These are phyloP conservation scores for Carassius auratus DNA, from an alignment of 2,113 vertebrate species.

Conservation along the genomic window DNA sequence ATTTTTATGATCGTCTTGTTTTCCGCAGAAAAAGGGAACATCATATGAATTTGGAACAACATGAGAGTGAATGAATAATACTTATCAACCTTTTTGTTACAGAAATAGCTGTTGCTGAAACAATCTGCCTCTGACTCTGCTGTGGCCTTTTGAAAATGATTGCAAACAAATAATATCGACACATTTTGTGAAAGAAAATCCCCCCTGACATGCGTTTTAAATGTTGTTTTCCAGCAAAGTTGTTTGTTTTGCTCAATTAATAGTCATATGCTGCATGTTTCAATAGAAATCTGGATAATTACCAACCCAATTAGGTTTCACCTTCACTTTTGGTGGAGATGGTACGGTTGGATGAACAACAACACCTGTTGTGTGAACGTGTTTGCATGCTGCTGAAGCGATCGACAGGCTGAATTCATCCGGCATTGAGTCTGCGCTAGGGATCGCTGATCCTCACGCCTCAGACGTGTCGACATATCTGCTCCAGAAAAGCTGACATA, in stretches of 20 bases:
- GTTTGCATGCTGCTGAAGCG: background rate
- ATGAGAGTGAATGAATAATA: too few relatives aligned
- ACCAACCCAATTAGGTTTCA: constrained; percentile 58
- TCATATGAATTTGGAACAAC: too few relatives aligned
- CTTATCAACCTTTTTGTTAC: background rate
- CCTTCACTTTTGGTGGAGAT: constrained; percentile 40
- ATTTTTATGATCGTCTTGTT: too few relatives aligned
- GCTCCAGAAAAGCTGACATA: constrained; percentile 18
- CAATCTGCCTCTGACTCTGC: background rate
- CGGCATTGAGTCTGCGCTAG: background rate
- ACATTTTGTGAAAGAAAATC: constrained; percentile 48
- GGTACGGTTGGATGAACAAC: constrained; percentile 2
- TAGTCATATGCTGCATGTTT: constrained; percentile 53
- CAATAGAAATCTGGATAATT: constrained; percentile 66
- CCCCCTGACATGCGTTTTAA: constrained; percentile 50
- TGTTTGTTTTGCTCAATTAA: constrained; percentile 64
- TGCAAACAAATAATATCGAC: constrained; percentile 48
- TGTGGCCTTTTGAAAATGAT: background rate
- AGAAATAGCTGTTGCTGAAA: background rate
- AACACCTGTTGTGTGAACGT: background rate
- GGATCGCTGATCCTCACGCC: background rate
- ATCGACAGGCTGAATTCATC: background rate
- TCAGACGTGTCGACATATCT: background rate
- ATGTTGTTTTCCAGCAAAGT: constrained; percentile 43
- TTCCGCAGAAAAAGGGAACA: too few relatives aligned